Evolutionary conservation across 2,113 vertebrate species (phyloP), one percentile per base, ranked within the genome.

Genomic region (Rhinolophus ferrumequinum): DNA sequence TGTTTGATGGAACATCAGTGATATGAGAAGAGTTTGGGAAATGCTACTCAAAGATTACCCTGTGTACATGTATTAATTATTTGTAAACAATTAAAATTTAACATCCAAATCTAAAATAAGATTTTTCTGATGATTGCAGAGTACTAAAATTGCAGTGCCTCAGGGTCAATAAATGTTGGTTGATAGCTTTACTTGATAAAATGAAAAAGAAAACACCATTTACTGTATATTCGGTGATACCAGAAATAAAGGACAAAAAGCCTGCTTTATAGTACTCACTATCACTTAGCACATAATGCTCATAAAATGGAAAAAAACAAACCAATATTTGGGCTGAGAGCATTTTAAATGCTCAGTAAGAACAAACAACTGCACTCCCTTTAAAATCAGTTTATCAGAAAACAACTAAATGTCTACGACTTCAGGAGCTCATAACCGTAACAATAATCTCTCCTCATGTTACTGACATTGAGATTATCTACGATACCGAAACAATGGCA

Each of bases 341-440:
- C 72, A 81, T 60, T 24, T 73, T 44, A 95, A 77, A 52, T 72
- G 24, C 30, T 85, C 38, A 14, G 28, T 41, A 28, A 96, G 66
- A 90, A 92, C 26, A 58, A 11, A 24, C 0, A 77, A 77, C 35
- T 69, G 10, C 18, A 73, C 30, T 87, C 72, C 73, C 19, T 82
- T 70, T 50, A 81, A 76, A 90, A 77, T 13, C 28, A 56, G 33
- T 70, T 66, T 89, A 75, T 84, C 60, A 70, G 73, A 86, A 96
- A 96, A 93, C 50, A 80, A 72, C 56, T 35, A 80, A 69, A 76
- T 26, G 69, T 66, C 60, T 69, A 19, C 35, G 56, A 88, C 56
- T 88, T 88, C 33, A 84, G 80, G 52, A 92, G n/a, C 69, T 93
- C 75, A 87, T 22, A 77, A n/a, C 58, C 93, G 79, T 54, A 84